phyloP scores from a whole-genome alignment of 2,888 invertebrate species.

The Chouioia cunea region DNA sequence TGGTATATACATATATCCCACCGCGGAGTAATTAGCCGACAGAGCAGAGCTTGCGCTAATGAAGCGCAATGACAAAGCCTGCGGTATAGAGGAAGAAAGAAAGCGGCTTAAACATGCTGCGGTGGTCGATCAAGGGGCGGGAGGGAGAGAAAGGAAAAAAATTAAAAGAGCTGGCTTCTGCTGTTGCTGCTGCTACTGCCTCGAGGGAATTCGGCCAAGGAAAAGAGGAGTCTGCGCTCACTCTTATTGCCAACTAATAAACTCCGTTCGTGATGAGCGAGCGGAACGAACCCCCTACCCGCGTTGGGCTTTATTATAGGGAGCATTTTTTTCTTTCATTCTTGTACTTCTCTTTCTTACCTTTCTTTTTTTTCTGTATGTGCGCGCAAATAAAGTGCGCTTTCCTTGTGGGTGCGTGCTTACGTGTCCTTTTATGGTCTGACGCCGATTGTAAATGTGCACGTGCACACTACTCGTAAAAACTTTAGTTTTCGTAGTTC shows the following conservation, averaged over 20 bases:
- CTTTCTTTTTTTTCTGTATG: background rate
- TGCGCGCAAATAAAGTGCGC: background rate
- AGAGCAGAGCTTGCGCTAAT: slow-evolving; percentile 8
- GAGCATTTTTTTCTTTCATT: background rate
- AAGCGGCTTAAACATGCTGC: slow-evolving; percentile 11
- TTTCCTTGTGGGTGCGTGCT: too few species aligned
- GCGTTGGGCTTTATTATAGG: slow-evolving; percentile 12
- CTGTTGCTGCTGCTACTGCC: slow-evolving; percentile 16
- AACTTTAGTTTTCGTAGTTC: background rate
- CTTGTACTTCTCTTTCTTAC: background rate
- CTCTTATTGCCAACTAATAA: slow-evolving; percentile 48
- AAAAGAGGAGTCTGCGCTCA: background rate
- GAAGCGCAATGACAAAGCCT: slow-evolving; percentile 16
- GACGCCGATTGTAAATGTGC: slow-evolving; percentile 1
- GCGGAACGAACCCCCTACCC: slow-evolving; percentile 30
- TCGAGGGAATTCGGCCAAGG: slow-evolving; percentile 31
- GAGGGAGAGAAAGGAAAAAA: background rate
- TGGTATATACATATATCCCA: background rate
- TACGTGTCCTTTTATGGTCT: background rate
- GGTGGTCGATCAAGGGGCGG: slow-evolving; percentile 18
- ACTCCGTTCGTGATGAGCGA: slow-evolving; percentile 46
- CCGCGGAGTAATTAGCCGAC: slow-evolving; percentile 15
- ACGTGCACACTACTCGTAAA: background rate
- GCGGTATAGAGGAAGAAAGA: slow-evolving; percentile 7
- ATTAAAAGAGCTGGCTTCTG: background rate